Percentiles rank a stretch among this genome's conserved stretches.
Evolutionary conservation across 2,113 vertebrate genomes (phyloP).

Genomic region (Taurulus bubalis): DNA sequence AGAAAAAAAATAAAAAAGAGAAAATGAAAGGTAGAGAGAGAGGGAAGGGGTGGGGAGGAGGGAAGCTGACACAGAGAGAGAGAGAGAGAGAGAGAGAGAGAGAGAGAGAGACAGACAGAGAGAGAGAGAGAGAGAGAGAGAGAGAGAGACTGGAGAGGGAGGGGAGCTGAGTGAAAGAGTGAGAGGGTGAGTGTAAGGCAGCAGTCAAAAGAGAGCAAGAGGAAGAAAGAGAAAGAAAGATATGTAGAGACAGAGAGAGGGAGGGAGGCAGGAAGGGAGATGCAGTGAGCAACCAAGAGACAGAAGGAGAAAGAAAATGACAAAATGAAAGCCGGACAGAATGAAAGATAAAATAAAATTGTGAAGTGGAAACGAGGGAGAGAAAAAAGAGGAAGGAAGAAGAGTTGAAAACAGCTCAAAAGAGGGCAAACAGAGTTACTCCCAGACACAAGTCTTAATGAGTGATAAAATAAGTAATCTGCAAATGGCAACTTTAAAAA

Average conservation of each 20-base stretch:
- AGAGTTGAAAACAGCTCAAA: constrained; percentile 32
- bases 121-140: constrained; percentile 37
- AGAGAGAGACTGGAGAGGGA: constrained; percentile 32
- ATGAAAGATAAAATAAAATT: constrained; percentile 43
- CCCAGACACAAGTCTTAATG: constrained; percentile 15
- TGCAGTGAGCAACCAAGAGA: constrained; percentile 62
- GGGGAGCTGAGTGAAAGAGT: constrained; percentile 60
- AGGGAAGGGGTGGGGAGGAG: constrained; percentile 55
- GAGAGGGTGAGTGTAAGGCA: constrained; percentile 64
- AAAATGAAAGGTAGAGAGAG: constrained; percentile 57
- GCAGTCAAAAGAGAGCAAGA: constrained; percentile 35
- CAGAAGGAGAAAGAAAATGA: constrained; percentile 59
- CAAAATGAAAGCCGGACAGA: constrained; percentile 73
- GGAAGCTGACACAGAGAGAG: neutral
- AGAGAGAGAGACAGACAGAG: constrained; percentile 54
- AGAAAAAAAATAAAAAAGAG: neutral
- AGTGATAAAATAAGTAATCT: neutral
- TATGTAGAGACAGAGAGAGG: constrained; percentile 3
- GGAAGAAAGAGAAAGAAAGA: constrained; percentile 9
- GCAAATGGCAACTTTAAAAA: constrained; percentile 45
- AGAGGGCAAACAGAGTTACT: constrained; percentile 17
- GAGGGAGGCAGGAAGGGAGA: constrained; percentile 3
- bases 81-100: neutral
- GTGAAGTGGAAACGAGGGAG: constrained; percentile 22
- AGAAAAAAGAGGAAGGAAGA: constrained; percentile 4